Evolutionary conservation across 2,113 vertebrate species (phyloP).

Genomic region (Xenus cinereus): DNA sequence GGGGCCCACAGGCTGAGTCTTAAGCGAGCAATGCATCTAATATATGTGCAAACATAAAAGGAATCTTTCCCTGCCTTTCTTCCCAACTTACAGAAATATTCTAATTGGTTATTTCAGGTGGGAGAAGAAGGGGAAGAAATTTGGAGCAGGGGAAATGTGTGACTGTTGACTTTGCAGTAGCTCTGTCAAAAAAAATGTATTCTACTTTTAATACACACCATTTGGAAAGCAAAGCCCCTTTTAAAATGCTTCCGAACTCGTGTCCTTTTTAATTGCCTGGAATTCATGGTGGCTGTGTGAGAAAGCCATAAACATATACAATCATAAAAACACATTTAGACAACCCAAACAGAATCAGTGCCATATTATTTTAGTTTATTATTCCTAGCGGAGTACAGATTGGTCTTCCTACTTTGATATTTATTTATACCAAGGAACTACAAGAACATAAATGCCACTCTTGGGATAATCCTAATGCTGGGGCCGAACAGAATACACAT

Average conservation of each 20-base stretch:
- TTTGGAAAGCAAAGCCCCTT: constrained; percentile 66
- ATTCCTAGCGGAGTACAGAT: constrained; percentile 73
- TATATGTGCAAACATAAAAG: constrained; percentile 1
- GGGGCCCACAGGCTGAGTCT: neutral
- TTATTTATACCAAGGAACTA: constrained; percentile 79
- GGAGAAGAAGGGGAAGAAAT: neutral
- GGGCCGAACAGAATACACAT: constrained; percentile 45
- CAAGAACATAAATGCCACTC: constrained; percentile 77
- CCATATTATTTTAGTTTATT: constrained; percentile 83
- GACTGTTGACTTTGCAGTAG: constrained; percentile 25
- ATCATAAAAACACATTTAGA: constrained; percentile 80
- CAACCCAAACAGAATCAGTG: constrained; percentile 78
- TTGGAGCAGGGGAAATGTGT: neutral
- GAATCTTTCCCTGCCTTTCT: neutral
- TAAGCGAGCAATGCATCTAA: neutral
- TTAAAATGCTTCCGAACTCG: constrained; percentile 68
- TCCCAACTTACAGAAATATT: neutral
- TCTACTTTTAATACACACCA: constrained; percentile 34
- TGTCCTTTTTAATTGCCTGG: constrained; percentile 75
- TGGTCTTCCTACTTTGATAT: constrained; percentile 76
- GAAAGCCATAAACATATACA: constrained; percentile 76
- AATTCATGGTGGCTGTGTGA: constrained; percentile 75
- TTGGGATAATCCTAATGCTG: constrained; percentile 74
- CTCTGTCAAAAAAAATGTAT: constrained; percentile 40
- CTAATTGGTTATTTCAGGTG: constrained; percentile 14